Evolutionary conservation across 2,797 vertebrate genomes (phyloP).

Genomic region (Vireo griseus): DNA sequence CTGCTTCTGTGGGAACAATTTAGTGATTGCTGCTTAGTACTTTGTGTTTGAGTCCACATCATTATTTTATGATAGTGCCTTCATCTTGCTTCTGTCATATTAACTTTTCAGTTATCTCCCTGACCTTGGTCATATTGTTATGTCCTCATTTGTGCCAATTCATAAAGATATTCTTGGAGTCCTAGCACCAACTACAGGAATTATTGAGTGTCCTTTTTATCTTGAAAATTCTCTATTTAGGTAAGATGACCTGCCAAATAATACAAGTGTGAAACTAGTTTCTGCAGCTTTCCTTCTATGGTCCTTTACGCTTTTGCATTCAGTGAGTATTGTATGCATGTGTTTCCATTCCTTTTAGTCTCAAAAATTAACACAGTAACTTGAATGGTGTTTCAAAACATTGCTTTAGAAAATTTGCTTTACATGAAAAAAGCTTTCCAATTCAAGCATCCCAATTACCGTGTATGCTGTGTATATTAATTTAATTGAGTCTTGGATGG

Average conservation of each 20-base stretch:
- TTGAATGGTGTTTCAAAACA: not conserved
- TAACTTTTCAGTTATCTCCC: constrained; percentile 78
- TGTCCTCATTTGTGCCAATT: constrained; percentile 79
- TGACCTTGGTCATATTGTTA: constrained; percentile 79
- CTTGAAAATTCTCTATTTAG: constrained; percentile 89
- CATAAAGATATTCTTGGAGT: constrained; percentile 87
- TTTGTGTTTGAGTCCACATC: not conserved
- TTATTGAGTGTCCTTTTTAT: constrained; percentile 88
- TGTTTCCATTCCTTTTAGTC: not conserved
- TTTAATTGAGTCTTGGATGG: not conserved
- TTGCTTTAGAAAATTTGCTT: not conserved
- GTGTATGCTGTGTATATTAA: not conserved
- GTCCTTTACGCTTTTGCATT: not conserved
- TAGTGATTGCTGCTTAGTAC: not conserved
- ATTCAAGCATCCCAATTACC: not conserved
- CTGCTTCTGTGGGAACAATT: not conserved
- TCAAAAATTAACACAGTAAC: not conserved
- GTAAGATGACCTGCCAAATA: constrained; percentile 59
- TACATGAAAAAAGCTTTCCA: not conserved
- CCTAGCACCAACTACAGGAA: constrained; percentile 84
- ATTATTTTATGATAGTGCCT: not conserved
- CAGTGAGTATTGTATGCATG: not conserved
- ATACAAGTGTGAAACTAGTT: not conserved
- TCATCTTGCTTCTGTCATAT: not conserved
- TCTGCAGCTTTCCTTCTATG: not conserved